Evolutionary conservation across 2,113 vertebrate genomes (phyloP).

Genomic region (Mobula hypostoma): DNA sequence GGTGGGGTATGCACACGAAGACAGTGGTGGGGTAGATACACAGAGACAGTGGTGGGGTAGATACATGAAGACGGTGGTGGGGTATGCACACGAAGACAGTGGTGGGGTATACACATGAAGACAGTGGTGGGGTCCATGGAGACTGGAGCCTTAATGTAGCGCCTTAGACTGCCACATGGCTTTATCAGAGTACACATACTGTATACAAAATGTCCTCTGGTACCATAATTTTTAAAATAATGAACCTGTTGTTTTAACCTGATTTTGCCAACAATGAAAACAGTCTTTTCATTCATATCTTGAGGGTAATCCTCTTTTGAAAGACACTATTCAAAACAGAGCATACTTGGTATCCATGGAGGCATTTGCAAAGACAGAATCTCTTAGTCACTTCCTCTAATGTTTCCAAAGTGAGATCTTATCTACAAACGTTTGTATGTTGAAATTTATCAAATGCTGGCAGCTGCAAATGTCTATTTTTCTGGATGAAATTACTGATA

Average conservation of each 20-base stretch:
- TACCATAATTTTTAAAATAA: not conserved
- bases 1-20: no score
- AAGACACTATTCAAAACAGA: not conserved
- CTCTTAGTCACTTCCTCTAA: not conserved
- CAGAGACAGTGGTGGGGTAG: no score
- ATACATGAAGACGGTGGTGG: no score
- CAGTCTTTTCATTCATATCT: not conserved
- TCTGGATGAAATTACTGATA: no score
- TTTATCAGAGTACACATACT: not conserved
- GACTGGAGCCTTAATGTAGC: no score
- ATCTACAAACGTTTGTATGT: not conserved
- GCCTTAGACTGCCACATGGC: no score
- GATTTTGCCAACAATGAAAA: not conserved
- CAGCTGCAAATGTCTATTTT: not conserved
- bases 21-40: no score
- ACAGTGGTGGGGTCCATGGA: no score
- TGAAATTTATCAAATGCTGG: not conserved
- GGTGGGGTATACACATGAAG: no score
- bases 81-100: no score
- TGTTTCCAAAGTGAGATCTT: not conserved
- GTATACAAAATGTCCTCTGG: not conserved
- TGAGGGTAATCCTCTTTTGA: not conserved
- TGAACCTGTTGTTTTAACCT: not conserved
- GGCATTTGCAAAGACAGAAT: not conserved
- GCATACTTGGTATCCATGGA: not conserved